Conservation (phyloP, 2,797 vertebrate genomes). For the Geotria australis region DNA sequence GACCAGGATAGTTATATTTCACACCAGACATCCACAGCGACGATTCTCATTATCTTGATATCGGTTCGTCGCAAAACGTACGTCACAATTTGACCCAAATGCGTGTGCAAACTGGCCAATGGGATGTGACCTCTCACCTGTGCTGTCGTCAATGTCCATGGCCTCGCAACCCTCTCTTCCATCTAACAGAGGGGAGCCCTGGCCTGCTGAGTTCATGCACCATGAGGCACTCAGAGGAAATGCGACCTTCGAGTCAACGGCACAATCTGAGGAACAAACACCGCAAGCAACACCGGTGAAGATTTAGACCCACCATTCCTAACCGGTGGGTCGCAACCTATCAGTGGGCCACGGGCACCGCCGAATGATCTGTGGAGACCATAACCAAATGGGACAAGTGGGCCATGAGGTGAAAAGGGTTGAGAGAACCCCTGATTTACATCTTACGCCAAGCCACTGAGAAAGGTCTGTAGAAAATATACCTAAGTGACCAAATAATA, state of each 20-base stretch:
- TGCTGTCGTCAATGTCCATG: not conserved
- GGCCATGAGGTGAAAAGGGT: not conserved
- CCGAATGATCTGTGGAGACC: too few relatives aligned
- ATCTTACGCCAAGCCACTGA: not conserved
- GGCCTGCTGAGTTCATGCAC: not conserved
- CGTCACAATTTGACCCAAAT: too few relatives aligned
- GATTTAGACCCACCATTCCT: not conserved
- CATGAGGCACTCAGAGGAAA: not conserved
- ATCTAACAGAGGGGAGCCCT: too few relatives aligned
- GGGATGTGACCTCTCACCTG: not conserved
- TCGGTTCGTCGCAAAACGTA: too few relatives aligned
- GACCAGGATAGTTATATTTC: not conserved
- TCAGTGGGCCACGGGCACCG: too few relatives aligned
- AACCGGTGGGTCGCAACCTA: too few relatives aligned
- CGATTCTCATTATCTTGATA: too few relatives aligned
- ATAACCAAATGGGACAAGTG: not conserved
- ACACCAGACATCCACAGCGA: constrained; percentile 1
- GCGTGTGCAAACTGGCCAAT: too few relatives aligned
- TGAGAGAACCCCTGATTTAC: too few relatives aligned
- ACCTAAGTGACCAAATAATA: too few relatives aligned
- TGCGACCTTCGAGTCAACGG: not conserved
- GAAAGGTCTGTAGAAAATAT: not conserved
- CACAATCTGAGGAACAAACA: not conserved
- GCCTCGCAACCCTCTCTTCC: not conserved
- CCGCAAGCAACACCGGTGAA: not conserved